These are phyloP conservation scores for Oryzaephilus surinamensis DNA, from an alignment of 1,140 invertebrate genomes.

Conservation along the genomic window DNA sequence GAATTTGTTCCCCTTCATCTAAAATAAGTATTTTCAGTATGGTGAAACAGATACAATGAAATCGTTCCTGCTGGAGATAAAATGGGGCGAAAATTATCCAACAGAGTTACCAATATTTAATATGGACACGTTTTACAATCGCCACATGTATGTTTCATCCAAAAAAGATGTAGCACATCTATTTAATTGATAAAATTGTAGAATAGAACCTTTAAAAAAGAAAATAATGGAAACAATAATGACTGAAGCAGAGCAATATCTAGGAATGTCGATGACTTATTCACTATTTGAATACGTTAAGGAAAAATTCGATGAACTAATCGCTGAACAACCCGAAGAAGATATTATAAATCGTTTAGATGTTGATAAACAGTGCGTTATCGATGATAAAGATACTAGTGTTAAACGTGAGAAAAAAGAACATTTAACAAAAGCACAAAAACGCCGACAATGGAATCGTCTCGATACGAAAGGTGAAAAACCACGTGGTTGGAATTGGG, in stretches of 20 bases:
- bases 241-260: slow-evolving; percentile 65
- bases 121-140: slow-evolving; percentile 90
- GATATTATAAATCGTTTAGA: slow-evolving; percentile 31
- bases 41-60: slow-evolving; percentile 68
- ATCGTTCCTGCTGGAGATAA: slow-evolving; percentile 79
- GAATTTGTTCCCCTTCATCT: slow-evolving; percentile 4
- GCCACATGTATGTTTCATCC: slow-evolving; percentile 66
- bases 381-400: too few species aligned
- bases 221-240: slow-evolving; percentile 53
- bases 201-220: slow-evolving; percentile 59
- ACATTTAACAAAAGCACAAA: slow-evolving; percentile 84
- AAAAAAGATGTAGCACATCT: neutral
- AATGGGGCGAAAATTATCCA: slow-evolving; percentile 79
- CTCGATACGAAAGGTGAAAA: slow-evolving; percentile 72
- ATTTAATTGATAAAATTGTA: slow-evolving; percentile 32
- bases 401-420: slow-evolving; percentile 50
- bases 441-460: slow-evolving; percentile 75
- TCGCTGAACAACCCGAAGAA: slow-evolving; percentile 53
- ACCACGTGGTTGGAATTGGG: slow-evolving; percentile 86
- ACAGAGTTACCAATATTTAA: slow-evolving; percentile 69
- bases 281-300: slow-evolving; percentile 87
- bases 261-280: slow-evolving; percentile 89
- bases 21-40: slow-evolving; percentile 50
- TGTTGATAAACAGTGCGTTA: slow-evolving; percentile 24
- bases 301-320: slow-evolving; percentile 63